phyloP scores from a whole-genome alignment of 2,113 vertebrate species.

The Dinomys branickii region DNA sequence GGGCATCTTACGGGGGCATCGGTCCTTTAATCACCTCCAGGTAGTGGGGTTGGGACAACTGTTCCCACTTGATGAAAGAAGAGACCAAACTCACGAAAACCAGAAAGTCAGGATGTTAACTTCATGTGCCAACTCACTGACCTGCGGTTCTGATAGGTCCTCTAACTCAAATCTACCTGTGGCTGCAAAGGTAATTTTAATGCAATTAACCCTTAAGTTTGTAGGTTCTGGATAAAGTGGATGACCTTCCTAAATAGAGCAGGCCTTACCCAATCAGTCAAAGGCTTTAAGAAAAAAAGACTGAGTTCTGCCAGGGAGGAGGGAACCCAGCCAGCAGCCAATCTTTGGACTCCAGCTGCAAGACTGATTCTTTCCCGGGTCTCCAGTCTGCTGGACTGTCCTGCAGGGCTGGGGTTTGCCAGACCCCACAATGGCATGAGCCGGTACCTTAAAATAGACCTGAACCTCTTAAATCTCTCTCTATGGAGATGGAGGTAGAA shows the following conservation, averaged over 20 bases:
- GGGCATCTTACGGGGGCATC: neutral
- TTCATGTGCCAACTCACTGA: neutral
- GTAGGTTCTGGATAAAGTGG: neutral
- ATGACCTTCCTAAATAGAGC: neutral
- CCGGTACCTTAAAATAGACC: neutral
- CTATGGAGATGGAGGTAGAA: neutral
- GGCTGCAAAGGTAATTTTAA: neutral
- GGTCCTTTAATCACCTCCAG: neutral
- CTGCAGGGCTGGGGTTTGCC: neutral
- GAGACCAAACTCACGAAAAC: neutral
- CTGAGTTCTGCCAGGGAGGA: neutral
- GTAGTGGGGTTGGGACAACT: rapidly evolving
- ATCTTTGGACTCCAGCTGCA: neutral
- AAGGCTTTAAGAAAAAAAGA: neutral
- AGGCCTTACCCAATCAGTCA: neutral
- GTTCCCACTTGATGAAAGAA: neutral
- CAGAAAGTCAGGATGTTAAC: too few relatives aligned
- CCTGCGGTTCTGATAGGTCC: rapidly evolving
- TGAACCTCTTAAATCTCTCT: neutral
- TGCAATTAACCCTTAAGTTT: neutral
- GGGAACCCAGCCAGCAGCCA: neutral
- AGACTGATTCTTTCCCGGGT: neutral
- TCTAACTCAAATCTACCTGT: too few relatives aligned
- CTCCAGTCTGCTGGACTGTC: neutral
- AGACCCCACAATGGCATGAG: neutral